phyloP scores from a whole-genome alignment of 2,797 vertebrate genomes.

The Poliocrania exsul region DNA sequence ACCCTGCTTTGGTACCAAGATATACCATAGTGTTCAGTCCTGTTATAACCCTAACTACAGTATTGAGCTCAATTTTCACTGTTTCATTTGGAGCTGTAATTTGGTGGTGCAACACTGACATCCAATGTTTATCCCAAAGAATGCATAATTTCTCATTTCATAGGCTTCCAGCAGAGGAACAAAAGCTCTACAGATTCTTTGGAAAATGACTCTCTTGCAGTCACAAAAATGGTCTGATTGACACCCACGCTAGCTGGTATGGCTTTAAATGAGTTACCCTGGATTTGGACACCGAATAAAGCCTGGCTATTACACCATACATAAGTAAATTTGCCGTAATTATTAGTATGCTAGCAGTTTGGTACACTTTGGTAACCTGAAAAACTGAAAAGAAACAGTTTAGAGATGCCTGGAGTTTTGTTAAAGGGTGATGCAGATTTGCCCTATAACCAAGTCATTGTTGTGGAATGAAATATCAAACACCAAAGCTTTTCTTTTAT shows the following conservation, averaged over 20 bases:
- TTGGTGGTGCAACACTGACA: conserved; percentile 65
- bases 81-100: neutral
- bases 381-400: neutral
- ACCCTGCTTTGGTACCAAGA: neutral
- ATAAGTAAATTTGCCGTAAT: neutral
- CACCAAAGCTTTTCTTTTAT: neutral
- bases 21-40: neutral
- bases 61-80: neutral
- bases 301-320: neutral
- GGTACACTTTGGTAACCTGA: neutral
- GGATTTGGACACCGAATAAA: neutral
- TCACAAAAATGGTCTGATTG: neutral
- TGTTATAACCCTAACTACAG: neutral
- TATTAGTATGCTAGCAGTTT: neutral
- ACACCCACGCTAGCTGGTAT: neutral
- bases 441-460: neutral
- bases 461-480: neutral
- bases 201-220: neutral
- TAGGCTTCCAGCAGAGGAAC: neutral
- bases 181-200: neutral
- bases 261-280: neutral
- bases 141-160: conserved; percentile 8
- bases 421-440: neutral
- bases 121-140: conserved; percentile 35
- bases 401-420: neutral